These are phyloP conservation scores for Dendrolimus kikuchii DNA, from an alignment of 1,140 invertebrate genomes.

Conservation along the genomic window DNA sequence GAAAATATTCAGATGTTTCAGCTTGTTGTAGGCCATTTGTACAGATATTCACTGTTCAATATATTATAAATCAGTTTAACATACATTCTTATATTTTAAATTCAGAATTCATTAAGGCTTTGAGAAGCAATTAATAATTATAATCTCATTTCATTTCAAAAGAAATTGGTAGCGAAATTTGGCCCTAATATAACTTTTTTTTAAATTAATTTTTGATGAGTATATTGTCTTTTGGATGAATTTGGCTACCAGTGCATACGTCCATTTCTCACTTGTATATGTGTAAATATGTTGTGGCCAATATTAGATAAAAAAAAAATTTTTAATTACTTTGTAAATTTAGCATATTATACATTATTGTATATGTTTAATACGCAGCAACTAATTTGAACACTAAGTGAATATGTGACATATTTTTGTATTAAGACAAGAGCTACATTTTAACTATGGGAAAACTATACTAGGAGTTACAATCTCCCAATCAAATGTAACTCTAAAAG, in stretches of 20 bases:
- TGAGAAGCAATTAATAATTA: constrained; percentile 1
- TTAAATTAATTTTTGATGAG: constrained; percentile 17
- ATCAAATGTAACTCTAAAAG: too few relatives aligned
- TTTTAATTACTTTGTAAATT: background rate
- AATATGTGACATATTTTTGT: too few relatives aligned
- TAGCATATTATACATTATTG: too few relatives aligned
- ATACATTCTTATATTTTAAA: background rate
- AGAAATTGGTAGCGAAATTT: constrained; percentile 57
- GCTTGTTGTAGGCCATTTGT: too few relatives aligned
- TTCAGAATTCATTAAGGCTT: background rate
- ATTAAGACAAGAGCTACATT: too few relatives aligned
- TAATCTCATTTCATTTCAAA: constrained; percentile 12
- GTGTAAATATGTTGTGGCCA: constrained; percentile 1
- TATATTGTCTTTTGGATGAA: constrained; percentile 65
- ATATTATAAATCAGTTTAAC: background rate
- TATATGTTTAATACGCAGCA: too few relatives aligned
- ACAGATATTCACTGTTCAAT: too few relatives aligned
- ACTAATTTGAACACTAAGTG: too few relatives aligned
- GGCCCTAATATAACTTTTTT: constrained; percentile 18
- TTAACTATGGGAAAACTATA: too few relatives aligned
- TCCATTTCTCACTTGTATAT: constrained; percentile 10
- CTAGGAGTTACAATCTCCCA: too few relatives aligned
- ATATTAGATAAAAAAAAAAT: background rate
- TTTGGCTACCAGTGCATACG: constrained; percentile 58
- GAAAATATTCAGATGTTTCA: too few relatives aligned